These are phyloP conservation scores for Paracentrotus lividus DNA, from an alignment of 53 echinoderm and acorn worm genomes.

Conservation along the genomic window DNA sequence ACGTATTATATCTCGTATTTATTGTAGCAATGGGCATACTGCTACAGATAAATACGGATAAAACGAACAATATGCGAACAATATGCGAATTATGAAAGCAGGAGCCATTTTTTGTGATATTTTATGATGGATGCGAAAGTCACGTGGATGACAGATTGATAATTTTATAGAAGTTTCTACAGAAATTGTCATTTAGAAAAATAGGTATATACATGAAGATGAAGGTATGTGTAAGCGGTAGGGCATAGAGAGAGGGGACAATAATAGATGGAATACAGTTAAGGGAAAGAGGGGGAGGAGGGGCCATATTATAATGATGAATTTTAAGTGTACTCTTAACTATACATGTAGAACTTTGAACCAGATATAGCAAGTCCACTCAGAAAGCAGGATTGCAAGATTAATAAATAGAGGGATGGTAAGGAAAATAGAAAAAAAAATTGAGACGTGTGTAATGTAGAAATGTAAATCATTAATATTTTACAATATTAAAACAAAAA, in stretches of 20 bases:
- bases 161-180: background rate
- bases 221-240: background rate
- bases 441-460: background rate
- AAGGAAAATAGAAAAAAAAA: background rate
- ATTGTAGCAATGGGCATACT: background rate
- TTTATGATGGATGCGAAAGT: background rate
- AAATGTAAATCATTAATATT: background rate
- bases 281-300: background rate
- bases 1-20: background rate
- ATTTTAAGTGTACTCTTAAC: no score
- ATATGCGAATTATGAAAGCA: slow-evolving; percentile 12
- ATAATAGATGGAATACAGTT: background rate
- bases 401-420: no score
- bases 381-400: no score
- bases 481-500: background rate
- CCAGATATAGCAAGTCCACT: no score
- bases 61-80: background rate
- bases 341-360: no score
- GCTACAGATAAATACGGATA: background rate
- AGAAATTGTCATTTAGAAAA: background rate
- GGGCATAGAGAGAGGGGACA: background rate
- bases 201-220: background rate
- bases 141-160: background rate
- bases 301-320: background rate
- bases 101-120: background rate